Conservation (phyloP, 2,113 vertebrate genomes). For the Ivindomyrus marchei region DNA sequence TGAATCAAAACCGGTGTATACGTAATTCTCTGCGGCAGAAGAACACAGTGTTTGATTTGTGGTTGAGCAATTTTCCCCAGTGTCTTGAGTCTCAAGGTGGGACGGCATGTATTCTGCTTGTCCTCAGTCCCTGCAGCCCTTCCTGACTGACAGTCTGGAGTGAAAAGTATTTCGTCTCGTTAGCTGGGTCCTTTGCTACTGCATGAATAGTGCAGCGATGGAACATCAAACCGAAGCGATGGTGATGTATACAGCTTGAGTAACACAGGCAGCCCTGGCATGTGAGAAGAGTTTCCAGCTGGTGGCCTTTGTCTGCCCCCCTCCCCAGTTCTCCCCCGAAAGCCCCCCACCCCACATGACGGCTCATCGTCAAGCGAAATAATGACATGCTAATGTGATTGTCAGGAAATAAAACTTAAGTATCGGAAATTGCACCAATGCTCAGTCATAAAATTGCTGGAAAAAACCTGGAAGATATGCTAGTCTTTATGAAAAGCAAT, state of each 20-base stretch:
- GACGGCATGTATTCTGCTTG: neutral
- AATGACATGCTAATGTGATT: slow-evolving; percentile 68
- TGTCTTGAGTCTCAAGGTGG: neutral
- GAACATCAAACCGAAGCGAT: neutral
- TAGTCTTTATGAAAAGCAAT: slow-evolving; percentile 57
- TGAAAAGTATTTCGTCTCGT: neutral
- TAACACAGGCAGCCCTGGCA: slow-evolving; percentile 7
- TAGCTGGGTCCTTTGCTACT: neutral
- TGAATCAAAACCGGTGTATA: neutral
- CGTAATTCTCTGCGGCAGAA: neutral
- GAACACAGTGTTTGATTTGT: neutral
- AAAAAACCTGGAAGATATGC: slow-evolving; percentile 52
- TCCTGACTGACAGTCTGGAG: neutral
- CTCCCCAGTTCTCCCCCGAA: neutral
- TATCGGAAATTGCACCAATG: slow-evolving; percentile 64
- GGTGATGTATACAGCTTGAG: neutral
- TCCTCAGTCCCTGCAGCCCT: neutral
- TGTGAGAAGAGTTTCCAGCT: slow-evolving; percentile 65
- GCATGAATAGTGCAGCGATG: neutral
- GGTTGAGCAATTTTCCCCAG: neutral
- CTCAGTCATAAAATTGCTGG: slow-evolving; percentile 50
- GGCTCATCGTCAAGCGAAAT: slow-evolving; percentile 40
- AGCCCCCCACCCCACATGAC: slow-evolving; percentile 42
- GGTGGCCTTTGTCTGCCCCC: slow-evolving; percentile 56
- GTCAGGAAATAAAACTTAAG: slow-evolving; percentile 62